These are phyloP conservation scores for Thamnophis elegans DNA, from an alignment of 2,797 vertebrate species.

Conservation along the genomic window DNA sequence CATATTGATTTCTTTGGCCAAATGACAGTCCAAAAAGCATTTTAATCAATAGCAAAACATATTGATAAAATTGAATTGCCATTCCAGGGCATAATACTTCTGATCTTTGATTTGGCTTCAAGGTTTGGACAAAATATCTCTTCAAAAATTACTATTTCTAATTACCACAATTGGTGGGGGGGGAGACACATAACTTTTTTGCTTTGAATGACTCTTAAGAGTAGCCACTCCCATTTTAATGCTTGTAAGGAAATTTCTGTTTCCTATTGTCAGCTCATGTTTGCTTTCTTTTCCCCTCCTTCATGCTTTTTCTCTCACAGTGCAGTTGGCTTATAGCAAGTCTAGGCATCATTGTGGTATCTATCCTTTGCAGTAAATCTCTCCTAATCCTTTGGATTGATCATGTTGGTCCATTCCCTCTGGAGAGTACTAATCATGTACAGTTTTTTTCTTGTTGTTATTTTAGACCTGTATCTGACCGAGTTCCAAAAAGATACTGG, in stretches of 20 bases:
- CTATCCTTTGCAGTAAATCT: not conserved
- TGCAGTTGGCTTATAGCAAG: not conserved
- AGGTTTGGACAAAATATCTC: not conserved
- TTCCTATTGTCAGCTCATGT: not conserved
- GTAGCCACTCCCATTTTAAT: not conserved
- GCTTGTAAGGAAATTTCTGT: not conserved
- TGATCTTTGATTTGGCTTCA: not conserved
- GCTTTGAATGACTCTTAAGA: not conserved
- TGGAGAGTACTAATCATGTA: not conserved
- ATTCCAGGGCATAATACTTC: not conserved
- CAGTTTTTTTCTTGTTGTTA: not conserved
- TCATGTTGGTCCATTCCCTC: not conserved
- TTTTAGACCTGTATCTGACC: not conserved
- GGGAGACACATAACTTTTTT: not conserved
- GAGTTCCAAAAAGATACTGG: not conserved
- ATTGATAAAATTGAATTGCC: not conserved
- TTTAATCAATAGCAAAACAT: not conserved
- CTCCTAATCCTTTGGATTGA: not conserved
- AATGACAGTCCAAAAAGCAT: not conserved
- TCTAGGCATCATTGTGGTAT: not conserved
- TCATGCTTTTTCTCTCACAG: not conserved
- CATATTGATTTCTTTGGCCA: not conserved
- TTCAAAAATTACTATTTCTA: constrained; percentile 22
- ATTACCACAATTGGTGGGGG: not conserved
- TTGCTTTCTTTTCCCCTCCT: not conserved